Evolutionary conservation across 2,797 vertebrate species (phyloP).

Genomic region (Halcyon smyrnensis): DNA sequence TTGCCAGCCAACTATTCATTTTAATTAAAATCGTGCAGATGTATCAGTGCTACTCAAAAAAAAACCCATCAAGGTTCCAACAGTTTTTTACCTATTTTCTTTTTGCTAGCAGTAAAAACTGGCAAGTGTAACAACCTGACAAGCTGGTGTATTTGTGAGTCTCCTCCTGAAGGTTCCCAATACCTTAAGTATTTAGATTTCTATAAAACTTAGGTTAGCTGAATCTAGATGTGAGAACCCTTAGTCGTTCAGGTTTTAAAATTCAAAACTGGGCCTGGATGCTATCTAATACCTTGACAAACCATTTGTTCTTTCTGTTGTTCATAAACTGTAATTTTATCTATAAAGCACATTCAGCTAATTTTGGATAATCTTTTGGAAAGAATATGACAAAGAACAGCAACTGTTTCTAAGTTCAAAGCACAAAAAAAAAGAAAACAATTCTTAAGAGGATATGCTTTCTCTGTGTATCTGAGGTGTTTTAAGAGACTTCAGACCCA

Average conservation of each 20-base stretch:
- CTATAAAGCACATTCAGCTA: not conserved
- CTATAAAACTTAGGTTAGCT: not conserved
- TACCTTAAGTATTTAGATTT: not conserved
- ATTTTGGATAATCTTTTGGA: not conserved
- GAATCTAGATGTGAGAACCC: not conserved
- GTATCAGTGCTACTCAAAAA: not conserved
- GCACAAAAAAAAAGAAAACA: not conserved
- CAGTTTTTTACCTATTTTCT: not conserved
- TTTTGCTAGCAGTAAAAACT: not conserved
- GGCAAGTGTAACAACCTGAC: not conserved
- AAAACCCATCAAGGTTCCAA: not conserved
- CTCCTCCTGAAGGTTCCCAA: not conserved
- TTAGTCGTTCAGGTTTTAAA: not conserved
- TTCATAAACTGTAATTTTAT: not conserved
- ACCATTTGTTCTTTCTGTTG: not conserved
- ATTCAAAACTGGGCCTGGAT: not conserved
- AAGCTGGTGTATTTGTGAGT: not conserved
- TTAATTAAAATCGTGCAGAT: not conserved
- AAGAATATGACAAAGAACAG: not conserved
- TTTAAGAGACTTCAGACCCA: slow-evolving; percentile 54
- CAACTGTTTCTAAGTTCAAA: not conserved
- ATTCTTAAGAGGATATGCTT: not conserved
- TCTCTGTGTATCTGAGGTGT: slow-evolving; percentile 19
- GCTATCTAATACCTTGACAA: not conserved
- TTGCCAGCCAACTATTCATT: not conserved